Evolutionary conservation across 2,797 vertebrate genomes (phyloP), one percentile per base, ranked within the genome.

Genomic region (Poeciliopsis infans): DNA sequence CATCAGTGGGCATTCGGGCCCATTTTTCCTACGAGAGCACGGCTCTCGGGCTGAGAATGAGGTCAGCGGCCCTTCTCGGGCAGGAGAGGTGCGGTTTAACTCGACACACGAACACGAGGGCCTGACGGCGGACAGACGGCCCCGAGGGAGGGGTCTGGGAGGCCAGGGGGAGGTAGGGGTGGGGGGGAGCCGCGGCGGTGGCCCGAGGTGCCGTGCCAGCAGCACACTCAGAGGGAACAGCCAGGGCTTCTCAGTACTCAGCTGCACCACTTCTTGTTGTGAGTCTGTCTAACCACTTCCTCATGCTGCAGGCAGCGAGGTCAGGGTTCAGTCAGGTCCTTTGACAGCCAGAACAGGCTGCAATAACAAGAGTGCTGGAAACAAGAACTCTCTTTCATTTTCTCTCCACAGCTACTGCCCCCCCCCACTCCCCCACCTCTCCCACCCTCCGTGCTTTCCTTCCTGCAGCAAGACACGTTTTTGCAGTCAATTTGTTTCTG

Each of bases 231-330:
- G 77, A 86, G 79, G 81, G 85, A 88, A 88, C 89, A 70, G 85
- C 79, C 78, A 85, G n/a, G 16, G 85, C 85, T 85, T 93, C 87
- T 88, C 85, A 83, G 86, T 71, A 73, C 85, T 86, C 84, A 78
- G 85, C 86, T 85, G 80, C 87, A 85, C 81, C 77, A 7, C 79
- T 72, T 4, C 86, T 89, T 87, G 80, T 93, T 94, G 86, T 87
- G 74, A 3, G 87, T 92, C 92, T 86, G 94, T 95, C 94, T 96
- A 96, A 96, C 96, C 96, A 93, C 96, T 96, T 96, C 96, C 96
- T 95, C 78, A 90, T 90, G 83, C 73, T 93, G 92, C 95, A 88
- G 93, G 95, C 95, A 83, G 76, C 91, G 59, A 89, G 68, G 92
- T 92, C 83, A 83, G 87, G 75, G 88, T 79, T 90, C 90, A 93